These are phyloP conservation scores for Caenorhabditis briggsae DNA, from an alignment of 1,140 invertebrate species.

Conservation along the genomic window DNA sequence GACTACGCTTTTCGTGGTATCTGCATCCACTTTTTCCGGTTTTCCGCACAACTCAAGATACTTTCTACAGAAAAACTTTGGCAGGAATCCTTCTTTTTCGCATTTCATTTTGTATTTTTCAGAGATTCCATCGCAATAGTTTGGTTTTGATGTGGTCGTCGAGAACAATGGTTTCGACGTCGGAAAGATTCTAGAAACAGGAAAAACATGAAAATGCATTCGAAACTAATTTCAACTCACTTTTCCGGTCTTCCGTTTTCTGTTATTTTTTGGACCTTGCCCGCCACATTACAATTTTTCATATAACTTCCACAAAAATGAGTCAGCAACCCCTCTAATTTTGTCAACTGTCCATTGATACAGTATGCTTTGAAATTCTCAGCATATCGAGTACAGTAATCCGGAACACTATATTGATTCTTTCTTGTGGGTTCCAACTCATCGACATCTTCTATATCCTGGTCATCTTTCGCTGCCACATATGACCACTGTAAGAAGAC, in stretches of 20 bases:
- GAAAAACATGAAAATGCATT: too few relatives aligned
- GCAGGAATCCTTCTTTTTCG: constrained; percentile 12
- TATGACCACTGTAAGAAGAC: constrained; percentile 20
- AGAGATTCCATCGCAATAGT: constrained; percentile 14
- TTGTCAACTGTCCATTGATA: neutral
- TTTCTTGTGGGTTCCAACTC: constrained; percentile 1
- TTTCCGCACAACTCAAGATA: constrained; percentile 10
- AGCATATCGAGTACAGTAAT: constrained; percentile 8
- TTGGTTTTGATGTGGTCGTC: neutral
- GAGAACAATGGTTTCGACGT: neutral
- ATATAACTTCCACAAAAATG: neutral
- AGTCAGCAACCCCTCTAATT: neutral
- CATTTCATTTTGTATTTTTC: neutral
- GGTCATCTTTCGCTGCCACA: constrained; percentile 15
- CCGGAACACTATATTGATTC: neutral
- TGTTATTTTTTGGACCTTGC: neutral
- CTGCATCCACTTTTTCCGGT: constrained; percentile 13
- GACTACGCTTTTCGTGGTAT: neutral
- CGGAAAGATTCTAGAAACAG: neutral
- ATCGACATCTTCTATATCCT: constrained; percentile 36
- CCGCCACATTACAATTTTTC: constrained; percentile 11
- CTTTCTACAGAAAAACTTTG: neutral
- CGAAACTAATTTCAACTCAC: neutral
- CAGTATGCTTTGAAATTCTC: constrained; percentile 10
- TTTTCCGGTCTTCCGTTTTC: neutral